A percentile compares a stretch with the other conserved stretches of the same genome.
Evolutionary conservation across 2,113 vertebrate genomes (phyloP).

Genomic region (Callorhinus ursinus): DNA sequence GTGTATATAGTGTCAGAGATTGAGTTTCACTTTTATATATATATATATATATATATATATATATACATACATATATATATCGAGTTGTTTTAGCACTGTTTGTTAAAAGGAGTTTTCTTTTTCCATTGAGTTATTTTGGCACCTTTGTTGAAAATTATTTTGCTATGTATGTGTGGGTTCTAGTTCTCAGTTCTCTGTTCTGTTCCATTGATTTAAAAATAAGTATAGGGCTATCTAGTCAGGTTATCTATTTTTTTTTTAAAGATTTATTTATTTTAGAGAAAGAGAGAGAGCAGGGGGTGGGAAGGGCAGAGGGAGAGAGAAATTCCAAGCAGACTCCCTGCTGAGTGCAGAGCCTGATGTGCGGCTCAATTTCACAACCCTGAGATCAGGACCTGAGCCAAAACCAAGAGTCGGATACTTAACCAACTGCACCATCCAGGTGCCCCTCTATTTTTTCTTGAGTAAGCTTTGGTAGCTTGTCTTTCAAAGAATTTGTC

Average conservation of each 20-base stretch:
- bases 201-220: background rate
- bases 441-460: background rate
- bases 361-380: background rate
- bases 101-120: conserved; percentile 19
- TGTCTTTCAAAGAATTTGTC: background rate
- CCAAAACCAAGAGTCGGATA: background rate
- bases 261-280: background rate
- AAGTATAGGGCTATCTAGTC: background rate
- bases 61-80: background rate
- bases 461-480: background rate
- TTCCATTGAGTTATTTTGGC: background rate
- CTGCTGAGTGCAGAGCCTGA: background rate
- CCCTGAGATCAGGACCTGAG: background rate
- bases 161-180: background rate
- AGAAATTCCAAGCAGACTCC: background rate
- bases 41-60: background rate
- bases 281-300: background rate
- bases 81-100: background rate
- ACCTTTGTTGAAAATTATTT: background rate
- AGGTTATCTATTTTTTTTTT: background rate
- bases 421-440: background rate
- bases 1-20: background rate
- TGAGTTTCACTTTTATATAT: background rate
- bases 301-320: background rate
- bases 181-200: background rate